These are phyloP conservation scores for Orthosia incerta DNA, from an alignment of 2,888 invertebrate species.

Conservation along the genomic window DNA sequence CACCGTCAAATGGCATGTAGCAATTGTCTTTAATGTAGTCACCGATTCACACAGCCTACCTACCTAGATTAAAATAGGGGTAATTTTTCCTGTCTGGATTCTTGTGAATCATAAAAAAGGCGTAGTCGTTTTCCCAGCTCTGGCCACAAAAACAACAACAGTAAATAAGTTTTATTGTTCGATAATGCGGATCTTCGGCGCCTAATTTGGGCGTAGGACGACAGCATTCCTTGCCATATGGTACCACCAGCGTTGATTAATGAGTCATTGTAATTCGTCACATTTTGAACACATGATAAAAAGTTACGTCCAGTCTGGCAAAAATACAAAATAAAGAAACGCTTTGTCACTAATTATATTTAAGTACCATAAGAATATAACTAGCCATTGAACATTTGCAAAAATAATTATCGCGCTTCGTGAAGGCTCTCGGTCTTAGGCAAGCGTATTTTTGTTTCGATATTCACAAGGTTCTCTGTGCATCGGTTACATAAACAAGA, in stretches of 20 bases:
- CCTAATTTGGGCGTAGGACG: constrained; percentile 55
- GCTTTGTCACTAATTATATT: constrained; percentile 36
- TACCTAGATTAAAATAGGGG: constrained; percentile 20
- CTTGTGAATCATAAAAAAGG: constrained; percentile 21
- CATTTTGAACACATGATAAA: constrained; percentile 16
- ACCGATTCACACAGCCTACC: constrained; percentile 16
- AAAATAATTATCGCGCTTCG: constrained; percentile 51
- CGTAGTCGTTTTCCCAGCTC: constrained; percentile 25
- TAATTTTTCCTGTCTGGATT: constrained; percentile 45
- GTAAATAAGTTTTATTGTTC: constrained; percentile 21
- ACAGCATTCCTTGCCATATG: constrained; percentile 53
- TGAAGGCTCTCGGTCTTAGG: constrained; percentile 33
- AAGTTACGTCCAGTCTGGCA: neutral
- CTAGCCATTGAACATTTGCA: constrained; percentile 38
- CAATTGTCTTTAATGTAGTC: constrained; percentile 27
- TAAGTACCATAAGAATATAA: constrained; percentile 32
- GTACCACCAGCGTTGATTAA: constrained; percentile 47
- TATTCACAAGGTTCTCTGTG: constrained; percentile 59
- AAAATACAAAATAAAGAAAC: constrained; percentile 29
- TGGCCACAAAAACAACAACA: constrained; percentile 13
- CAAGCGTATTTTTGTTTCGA: constrained; percentile 51
- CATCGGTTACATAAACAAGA: constrained; percentile 65
- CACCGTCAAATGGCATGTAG: constrained; percentile 2
- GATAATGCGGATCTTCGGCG: constrained; percentile 32
- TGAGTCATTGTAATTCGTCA: constrained; percentile 52